A percentile compares a stretch with the other conserved stretches of the same genome.
Evolutionary conservation across 2,888 invertebrate genomes (phyloP).

Genomic region (Pterobdella sp.): DNA sequence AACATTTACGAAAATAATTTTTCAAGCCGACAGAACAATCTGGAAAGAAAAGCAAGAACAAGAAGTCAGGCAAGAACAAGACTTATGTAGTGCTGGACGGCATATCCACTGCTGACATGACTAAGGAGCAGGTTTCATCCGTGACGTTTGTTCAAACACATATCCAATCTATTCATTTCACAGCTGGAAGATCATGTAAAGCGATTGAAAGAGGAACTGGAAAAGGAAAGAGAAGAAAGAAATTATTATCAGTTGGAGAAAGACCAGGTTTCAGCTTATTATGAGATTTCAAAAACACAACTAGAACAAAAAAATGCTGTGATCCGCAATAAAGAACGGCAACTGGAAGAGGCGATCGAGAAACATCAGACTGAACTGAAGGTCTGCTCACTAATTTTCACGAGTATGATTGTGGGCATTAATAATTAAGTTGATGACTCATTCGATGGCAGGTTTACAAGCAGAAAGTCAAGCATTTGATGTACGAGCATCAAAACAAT

Average conservation of each 20-base stretch:
- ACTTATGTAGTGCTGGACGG: constrained; percentile 64
- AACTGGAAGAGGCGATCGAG: constrained; percentile 78
- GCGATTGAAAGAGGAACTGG: constrained; percentile 78
- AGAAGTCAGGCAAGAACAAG: constrained; percentile 48
- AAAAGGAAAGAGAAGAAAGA: constrained; percentile 84
- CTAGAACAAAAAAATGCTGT: constrained; percentile 72
- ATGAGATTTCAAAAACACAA: constrained; percentile 87
- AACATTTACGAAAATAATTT: no score
- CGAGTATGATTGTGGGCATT: neutral
- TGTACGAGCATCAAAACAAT: constrained; percentile 80
- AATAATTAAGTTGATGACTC: constrained; percentile 3
- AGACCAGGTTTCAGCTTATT: constrained; percentile 83
- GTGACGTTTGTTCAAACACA: neutral
- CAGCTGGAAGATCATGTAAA: constrained; percentile 81
- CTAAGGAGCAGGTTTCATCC: constrained; percentile 65
- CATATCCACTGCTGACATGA: constrained; percentile 82
- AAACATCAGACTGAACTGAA: constrained; percentile 78
- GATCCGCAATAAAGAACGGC: constrained; percentile 68
- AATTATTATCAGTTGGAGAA: constrained; percentile 90
- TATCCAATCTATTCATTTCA: neutral
- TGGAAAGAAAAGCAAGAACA: constrained; percentile 38
- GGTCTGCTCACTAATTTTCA: no score
- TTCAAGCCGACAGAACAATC: constrained; percentile 45
- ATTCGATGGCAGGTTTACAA: constrained; percentile 61
- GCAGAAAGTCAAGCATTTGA: constrained; percentile 83